Percentiles rank a stretch among this genome's conserved stretches.
Conservation (phyloP, 2,797 vertebrate genomes). For the Schizopygopsis pylzovi region DNA sequence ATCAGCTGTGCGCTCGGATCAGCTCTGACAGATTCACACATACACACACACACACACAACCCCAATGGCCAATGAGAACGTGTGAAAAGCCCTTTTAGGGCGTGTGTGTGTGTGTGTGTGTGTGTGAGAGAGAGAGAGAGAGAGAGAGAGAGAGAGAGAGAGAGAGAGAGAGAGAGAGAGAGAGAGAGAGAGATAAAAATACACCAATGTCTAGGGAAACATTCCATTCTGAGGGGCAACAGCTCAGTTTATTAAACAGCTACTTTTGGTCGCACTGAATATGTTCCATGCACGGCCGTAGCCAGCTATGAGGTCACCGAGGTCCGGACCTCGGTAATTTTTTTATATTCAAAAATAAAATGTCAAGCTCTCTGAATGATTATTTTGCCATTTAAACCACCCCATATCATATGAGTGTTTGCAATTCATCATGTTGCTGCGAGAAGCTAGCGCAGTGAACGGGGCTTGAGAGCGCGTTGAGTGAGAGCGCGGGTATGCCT, state of each 20-base stretch:
- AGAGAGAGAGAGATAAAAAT: constrained; percentile 53
- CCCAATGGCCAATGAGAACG: constrained; percentile 44
- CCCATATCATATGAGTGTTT: too few relatives aligned
- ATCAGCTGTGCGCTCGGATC: constrained; percentile 53
- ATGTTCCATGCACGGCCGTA: too few relatives aligned
- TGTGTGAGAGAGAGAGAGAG: constrained; percentile 25
- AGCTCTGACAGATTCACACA: constrained; percentile 31
- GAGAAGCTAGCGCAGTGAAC: too few relatives aligned
- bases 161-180: constrained; percentile 44
- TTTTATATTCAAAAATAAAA: too few relatives aligned
- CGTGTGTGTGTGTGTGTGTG: not conserved
- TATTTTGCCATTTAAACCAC: too few relatives aligned
- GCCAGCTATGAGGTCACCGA: too few relatives aligned
- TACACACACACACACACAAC: constrained; percentile 13
- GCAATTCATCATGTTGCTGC: too few relatives aligned
- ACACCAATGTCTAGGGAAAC: constrained; percentile 18
- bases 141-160: constrained; percentile 29
- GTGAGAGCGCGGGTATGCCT: too few relatives aligned
- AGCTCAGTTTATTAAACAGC: not conserved
- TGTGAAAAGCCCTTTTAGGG: constrained; percentile 63
- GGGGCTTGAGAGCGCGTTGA: too few relatives aligned
- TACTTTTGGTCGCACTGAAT: not conserved
- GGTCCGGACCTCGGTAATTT: too few relatives aligned
- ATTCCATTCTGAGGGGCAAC: constrained; percentile 48
- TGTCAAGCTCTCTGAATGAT: too few relatives aligned